A percentile compares a stretch with the other conserved stretches of the same genome.
phyloP scores from a whole-genome alignment of 2,113 vertebrate genomes.

The Oriolus oriolus region DNA sequence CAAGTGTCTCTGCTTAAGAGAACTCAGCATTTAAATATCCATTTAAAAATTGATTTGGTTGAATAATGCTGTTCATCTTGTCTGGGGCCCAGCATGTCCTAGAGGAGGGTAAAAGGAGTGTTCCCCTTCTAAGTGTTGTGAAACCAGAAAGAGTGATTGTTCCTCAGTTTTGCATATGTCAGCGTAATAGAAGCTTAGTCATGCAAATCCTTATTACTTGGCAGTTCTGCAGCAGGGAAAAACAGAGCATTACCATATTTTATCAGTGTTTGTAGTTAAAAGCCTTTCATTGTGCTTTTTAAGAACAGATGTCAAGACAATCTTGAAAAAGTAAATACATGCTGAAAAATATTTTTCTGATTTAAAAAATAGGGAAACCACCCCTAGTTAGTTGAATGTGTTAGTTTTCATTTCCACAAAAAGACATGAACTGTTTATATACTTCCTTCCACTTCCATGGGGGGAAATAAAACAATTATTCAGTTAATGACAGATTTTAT shows the following conservation, averaged over 20 bases:
- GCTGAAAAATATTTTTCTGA: conserved; percentile 52
- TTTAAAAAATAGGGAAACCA: conserved; percentile 12
- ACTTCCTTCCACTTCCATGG: neutral
- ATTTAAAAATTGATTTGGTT: conserved; percentile 29
- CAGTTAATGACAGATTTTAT: neutral
- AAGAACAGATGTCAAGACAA: conserved; percentile 63
- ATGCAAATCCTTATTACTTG: conserved; percentile 73
- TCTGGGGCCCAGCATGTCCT: conserved; percentile 9
- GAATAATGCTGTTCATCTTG: neutral
- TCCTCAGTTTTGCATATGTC: conserved; percentile 63
- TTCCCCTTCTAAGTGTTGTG: conserved; percentile 62
- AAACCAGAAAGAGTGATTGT: conserved; percentile 39
- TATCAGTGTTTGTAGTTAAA: conserved; percentile 64
- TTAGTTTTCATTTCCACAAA: conserved; percentile 44
- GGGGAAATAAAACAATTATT: neutral
- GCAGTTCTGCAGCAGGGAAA: conserved; percentile 46
- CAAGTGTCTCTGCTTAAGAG: conserved; percentile 5
- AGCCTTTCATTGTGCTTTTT: conserved; percentile 63
- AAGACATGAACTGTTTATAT: conserved; percentile 20
- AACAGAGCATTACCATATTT: conserved; percentile 51
- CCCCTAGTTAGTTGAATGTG: conserved; percentile 25
- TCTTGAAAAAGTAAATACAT: conserved; percentile 50
- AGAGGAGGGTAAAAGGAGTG: conserved; percentile 16
- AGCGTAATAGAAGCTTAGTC: conserved; percentile 68
- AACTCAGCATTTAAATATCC: conserved; percentile 21